Evolutionary conservation across 2,113 vertebrate species (phyloP).

Genomic region (Noturus placidus): DNA sequence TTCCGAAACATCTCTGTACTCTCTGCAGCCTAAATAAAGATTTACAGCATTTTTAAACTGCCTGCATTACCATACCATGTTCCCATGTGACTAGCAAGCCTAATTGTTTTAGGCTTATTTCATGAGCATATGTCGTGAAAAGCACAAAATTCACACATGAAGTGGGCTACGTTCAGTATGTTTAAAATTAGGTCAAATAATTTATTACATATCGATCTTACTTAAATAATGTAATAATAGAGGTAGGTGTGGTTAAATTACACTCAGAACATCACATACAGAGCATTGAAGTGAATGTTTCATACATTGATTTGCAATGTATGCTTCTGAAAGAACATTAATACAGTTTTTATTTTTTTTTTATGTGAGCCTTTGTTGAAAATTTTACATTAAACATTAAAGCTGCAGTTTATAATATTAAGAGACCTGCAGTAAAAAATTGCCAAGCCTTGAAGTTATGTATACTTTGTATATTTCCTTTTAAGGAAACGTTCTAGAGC

Average conservation of each 20-base stretch:
- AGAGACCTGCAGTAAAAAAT: background rate
- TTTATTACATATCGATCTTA: background rate
- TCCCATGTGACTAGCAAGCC: background rate
- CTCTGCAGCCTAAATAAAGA: background rate
- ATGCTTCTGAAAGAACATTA: background rate
- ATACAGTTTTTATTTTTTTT: background rate
- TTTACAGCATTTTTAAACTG: background rate
- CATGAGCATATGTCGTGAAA: background rate
- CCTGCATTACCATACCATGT: background rate
- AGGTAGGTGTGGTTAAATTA: background rate
- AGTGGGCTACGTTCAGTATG: background rate
- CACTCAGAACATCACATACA: background rate
- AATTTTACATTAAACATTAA: background rate
- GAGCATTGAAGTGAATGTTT: background rate
- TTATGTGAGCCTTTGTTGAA: background rate
- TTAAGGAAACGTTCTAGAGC: background rate
- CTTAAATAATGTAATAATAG: background rate
- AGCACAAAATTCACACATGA: background rate
- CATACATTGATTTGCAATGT: background rate
- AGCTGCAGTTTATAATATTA: background rate
- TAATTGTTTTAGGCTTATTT: background rate
- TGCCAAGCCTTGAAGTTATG: background rate
- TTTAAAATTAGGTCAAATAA: background rate
- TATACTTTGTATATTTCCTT: background rate
- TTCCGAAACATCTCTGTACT: background rate